Evolutionary conservation across 2,888 invertebrate genomes (phyloP), one percentile per base, ranked within the genome.

Genomic region (Alsophila aescularia): DNA sequence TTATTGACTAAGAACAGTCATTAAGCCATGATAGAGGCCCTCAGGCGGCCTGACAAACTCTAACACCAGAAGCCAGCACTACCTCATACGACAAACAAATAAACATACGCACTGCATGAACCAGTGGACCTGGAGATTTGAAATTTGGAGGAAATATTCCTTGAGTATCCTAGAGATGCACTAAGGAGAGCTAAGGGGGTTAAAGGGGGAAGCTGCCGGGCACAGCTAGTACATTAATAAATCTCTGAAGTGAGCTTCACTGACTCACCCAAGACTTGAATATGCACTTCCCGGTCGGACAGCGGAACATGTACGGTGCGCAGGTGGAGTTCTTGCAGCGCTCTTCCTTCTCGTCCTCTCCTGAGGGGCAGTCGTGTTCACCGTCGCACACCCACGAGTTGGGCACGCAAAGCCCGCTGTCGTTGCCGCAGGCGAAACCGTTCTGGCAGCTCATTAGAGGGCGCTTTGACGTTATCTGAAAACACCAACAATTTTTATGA

Each of bases 371-470:
- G 80, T 98, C 98, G n/a, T 90, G 83, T 66, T 95, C 95, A 7
- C 95, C 95, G 82, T 97, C 97, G 84, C 98, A 98, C 34, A 94
- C 93, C 94, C 96, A 96, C 13, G 95, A 93, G 69, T 92, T 91
- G 37, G 96, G 95, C 53, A 97, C 95, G 69, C 97, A 97, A 37
- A 90, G 87, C 10, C 90, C 92, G 58, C 70, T 75, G 13, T 75
- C 77, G 57, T 81, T 82, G n/a, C 79, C 78, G 55, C 90, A 90
- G 0, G 80, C 64, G 73, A 90, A 90, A 0, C 82, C 81, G 58
- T 81, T 79, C 21, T 67, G 72, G 50, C 90, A 90, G 44, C 67
- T 81, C 9, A 74, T 54, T 0, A 74, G 67, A 0, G 82, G 81
- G 0, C 82, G 81, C 44, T 80, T 76, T 1, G 73, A 67, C 41